These are phyloP conservation scores for Microcebus tavaratra DNA, from an alignment of 2,113 vertebrate genomes.

Conservation along the genomic window DNA sequence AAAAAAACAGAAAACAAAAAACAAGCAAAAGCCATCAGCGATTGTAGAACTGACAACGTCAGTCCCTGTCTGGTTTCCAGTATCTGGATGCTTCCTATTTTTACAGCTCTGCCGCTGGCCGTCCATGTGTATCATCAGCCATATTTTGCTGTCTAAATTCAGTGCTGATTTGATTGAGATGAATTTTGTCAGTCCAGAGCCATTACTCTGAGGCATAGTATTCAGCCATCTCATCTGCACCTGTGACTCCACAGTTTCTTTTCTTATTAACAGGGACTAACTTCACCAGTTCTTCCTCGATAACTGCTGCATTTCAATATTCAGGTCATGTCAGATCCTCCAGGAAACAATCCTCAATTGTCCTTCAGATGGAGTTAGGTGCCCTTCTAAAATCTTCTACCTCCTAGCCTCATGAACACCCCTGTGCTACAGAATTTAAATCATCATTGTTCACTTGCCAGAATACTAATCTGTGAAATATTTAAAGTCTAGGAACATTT, in stretches of 20 bases:
- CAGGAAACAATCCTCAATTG: neutral
- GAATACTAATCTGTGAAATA: neutral
- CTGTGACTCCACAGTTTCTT: neutral
- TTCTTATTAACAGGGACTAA: neutral
- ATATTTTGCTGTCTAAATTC: neutral
- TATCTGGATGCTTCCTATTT: neutral
- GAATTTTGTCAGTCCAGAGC: neutral
- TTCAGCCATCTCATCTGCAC: neutral
- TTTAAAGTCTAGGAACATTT: neutral
- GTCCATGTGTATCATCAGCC: neutral
- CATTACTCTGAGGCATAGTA: neutral
- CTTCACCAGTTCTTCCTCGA: neutral
- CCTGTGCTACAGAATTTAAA: neutral
- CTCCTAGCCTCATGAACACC: neutral
- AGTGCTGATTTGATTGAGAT: neutral
- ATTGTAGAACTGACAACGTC: neutral
- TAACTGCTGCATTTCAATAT: neutral
- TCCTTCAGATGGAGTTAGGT: neutral
- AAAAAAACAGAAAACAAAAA: neutral
- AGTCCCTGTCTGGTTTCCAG: neutral
- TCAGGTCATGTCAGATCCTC: neutral
- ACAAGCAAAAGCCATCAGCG: neutral
- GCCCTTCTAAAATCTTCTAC: neutral
- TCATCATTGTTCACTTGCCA: neutral
- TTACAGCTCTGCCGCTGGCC: rapidly evolving